These are phyloP conservation scores for Latheticus oryzae DNA, from an alignment of 2,888 invertebrate species.

Conservation along the genomic window DNA sequence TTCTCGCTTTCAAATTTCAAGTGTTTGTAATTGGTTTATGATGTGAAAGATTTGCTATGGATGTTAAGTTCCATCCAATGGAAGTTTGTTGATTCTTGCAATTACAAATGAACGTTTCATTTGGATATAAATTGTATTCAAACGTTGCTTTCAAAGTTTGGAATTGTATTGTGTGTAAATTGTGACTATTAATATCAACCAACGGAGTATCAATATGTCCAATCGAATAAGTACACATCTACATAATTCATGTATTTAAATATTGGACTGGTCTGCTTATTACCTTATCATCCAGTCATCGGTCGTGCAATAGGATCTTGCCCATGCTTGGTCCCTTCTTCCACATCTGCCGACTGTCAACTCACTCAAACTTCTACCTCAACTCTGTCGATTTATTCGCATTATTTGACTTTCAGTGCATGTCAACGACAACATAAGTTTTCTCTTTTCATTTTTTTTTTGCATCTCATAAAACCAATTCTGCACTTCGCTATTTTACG, in stretches of 20 bases:
- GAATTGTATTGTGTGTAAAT: slow-evolving; percentile 66
- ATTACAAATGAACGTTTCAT: slow-evolving; percentile 62
- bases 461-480: slow-evolving; percentile 44
- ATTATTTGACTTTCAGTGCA: slow-evolving; percentile 36
- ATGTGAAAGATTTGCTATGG: slow-evolving; percentile 21
- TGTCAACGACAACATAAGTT: slow-evolving; percentile 32
- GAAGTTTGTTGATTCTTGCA: slow-evolving; percentile 51
- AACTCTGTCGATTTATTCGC: slow-evolving; percentile 40
- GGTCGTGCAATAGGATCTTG: slow-evolving; percentile 44
- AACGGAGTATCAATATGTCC: slow-evolving; percentile 67
- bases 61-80: neutral
- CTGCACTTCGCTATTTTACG: slow-evolving; percentile 36
- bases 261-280: slow-evolving; percentile 63
- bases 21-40: slow-evolving; percentile 16
- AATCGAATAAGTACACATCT: slow-evolving; percentile 66
- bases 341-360: slow-evolving; percentile 52
- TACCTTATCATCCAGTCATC: slow-evolving; percentile 65
- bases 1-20: slow-evolving; percentile 5
- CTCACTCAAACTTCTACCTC: slow-evolving; percentile 34
- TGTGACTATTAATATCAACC: slow-evolving; percentile 65
- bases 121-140: slow-evolving; percentile 65
- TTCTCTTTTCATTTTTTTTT: slow-evolving; percentile 28
- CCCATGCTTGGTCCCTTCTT: slow-evolving; percentile 37
- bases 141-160: slow-evolving; percentile 58
- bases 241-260: slow-evolving; percentile 67